Evolutionary conservation across 2,797 vertebrate species (phyloP).

Genomic region (Poeciliopsis presidionis): DNA sequence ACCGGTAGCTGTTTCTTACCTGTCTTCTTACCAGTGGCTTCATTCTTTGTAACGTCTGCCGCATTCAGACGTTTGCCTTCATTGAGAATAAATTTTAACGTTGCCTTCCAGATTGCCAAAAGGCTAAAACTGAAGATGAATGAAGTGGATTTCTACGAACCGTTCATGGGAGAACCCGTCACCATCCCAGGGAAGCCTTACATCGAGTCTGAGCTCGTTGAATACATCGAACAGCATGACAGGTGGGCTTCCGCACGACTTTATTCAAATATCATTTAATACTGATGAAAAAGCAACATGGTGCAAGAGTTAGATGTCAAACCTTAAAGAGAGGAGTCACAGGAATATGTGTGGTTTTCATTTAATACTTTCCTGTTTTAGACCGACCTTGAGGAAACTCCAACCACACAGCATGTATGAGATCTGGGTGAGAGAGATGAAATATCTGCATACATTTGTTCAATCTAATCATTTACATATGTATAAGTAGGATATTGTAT

Average conservation of each 20-base stretch:
- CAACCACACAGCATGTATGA: conserved; percentile 94
- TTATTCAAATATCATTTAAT: background rate
- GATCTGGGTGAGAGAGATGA: conserved; percentile 85
- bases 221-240: conserved; percentile 87
- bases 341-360: background rate
- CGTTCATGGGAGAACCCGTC: conserved; percentile 87
- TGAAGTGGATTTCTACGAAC: conserved; percentile 91
- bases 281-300: background rate
- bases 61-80: background rate
- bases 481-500: background rate
- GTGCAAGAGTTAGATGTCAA: background rate
- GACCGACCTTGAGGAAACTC: conserved; percentile 90
- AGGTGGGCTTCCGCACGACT: conserved; percentile 71
- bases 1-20: background rate
- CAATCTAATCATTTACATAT: too few relatives aligned
- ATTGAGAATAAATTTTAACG: background rate
- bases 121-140: conserved; percentile 89
- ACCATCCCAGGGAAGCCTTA: conserved; percentile 91
- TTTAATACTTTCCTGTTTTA: conserved; percentile 52
- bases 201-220: conserved; percentile 86
- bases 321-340: background rate
- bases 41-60: background rate
- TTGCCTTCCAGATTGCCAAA: conserved; percentile 84
- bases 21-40: background rate
- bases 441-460: background rate